Conservation (phyloP, 2,113 vertebrate genomes). For the Haemorhous mexicanus region DNA sequence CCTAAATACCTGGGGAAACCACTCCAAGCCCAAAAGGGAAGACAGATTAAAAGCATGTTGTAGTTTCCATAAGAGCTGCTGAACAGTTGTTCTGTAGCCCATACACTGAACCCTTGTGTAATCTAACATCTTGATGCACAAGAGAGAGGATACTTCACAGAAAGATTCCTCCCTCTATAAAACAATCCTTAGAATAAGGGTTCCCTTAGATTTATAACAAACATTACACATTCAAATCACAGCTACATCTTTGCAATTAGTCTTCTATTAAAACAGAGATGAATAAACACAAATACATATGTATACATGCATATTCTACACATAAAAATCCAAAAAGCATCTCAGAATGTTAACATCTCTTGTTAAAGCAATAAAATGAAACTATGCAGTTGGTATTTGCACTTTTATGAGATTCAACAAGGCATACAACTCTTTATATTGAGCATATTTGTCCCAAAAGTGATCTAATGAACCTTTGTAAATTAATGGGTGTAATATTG, state of each 20-base stretch:
- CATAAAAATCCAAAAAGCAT: neutral
- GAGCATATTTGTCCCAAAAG: neutral
- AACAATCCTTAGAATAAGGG: neutral
- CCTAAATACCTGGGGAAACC: neutral
- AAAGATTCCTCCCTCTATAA: neutral
- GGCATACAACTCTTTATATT: neutral
- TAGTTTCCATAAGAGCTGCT: neutral
- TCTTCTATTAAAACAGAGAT: neutral
- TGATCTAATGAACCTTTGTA: neutral
- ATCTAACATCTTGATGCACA: fast-evolving
- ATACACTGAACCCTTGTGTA: neutral
- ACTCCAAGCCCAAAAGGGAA: neutral
- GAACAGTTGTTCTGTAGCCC: neutral
- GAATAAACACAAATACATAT: neutral
- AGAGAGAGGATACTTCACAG: neutral
- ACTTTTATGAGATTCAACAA: neutral
- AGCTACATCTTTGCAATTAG: neutral
- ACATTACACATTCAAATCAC: neutral
- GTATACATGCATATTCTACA: neutral
- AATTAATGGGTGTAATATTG: neutral
- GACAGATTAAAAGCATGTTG: neutral
- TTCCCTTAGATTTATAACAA: neutral
- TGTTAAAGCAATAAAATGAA: neutral
- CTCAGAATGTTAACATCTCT: neutral
- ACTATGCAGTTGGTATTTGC: neutral